Conservation (phyloP, 2,888 invertebrate species). For the Parochlus steinenii region DNA sequence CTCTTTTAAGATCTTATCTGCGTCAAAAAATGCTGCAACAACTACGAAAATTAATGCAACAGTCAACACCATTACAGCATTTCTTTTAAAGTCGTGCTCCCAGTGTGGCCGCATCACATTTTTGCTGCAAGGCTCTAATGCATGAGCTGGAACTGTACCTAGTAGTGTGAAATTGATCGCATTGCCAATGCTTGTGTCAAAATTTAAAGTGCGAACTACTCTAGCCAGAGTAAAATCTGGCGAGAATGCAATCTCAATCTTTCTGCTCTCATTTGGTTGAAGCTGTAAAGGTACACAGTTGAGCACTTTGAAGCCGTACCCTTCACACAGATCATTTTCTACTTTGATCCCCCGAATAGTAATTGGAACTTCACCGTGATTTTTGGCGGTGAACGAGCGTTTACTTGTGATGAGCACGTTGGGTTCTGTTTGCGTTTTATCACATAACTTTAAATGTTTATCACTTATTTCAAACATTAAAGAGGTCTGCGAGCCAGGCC, state of each 20-base stretch:
- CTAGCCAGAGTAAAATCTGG: slow-evolving; percentile 72
- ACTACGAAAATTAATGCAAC: slow-evolving; percentile 46
- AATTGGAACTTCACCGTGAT: slow-evolving; percentile 82
- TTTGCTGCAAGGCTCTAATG: slow-evolving; percentile 49
- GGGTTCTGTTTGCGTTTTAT: slow-evolving; percentile 23
- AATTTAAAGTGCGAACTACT: slow-evolving; percentile 44
- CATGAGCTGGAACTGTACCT: slow-evolving; percentile 41
- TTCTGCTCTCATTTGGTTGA: slow-evolving; percentile 51
- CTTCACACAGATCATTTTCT: slow-evolving; percentile 51
- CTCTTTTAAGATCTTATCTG: slow-evolving; percentile 45
- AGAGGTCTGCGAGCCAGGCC: slow-evolving; percentile 56
- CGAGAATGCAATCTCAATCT: slow-evolving; percentile 73
- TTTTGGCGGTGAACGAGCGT: slow-evolving; percentile 67
- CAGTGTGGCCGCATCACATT: slow-evolving; percentile 56
- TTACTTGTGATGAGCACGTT: slow-evolving; percentile 56
- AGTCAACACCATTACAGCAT: slow-evolving; percentile 38
- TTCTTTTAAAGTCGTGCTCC: slow-evolving; percentile 55
- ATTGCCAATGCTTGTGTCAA: slow-evolving; percentile 42
- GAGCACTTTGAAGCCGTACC: slow-evolving; percentile 61
- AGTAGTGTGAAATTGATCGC: slow-evolving; percentile 51
- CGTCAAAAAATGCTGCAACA: slow-evolving; percentile 52
- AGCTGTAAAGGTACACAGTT: slow-evolving; percentile 57
- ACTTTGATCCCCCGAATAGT: slow-evolving; percentile 48
- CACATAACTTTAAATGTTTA: slow-evolving; percentile 39
- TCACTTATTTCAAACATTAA: slow-evolving; percentile 60